Evolutionary conservation across 2,113 vertebrate genomes (phyloP), one percentile per base, ranked within the genome.

Genomic region (Balaenoptera acutorostrata): DNA sequence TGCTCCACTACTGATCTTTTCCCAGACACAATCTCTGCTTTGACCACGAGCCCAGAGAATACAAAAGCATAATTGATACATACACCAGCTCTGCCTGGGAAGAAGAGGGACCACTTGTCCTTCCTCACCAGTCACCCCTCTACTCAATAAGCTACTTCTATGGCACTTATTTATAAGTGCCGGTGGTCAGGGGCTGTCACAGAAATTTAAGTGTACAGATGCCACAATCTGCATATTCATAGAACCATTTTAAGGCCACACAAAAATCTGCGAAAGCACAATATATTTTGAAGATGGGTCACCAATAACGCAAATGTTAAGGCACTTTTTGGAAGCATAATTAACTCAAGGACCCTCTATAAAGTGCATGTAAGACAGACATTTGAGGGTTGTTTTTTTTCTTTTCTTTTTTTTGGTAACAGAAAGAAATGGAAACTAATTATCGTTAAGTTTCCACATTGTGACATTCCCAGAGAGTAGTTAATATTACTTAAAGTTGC

Each of bases 371-470:
- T 87, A 55, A 88, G 61, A 81, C 27, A 6, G 14, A 46, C 20
- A 66, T 93, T 85, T 69, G 63, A 86, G 18, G 4, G 33, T 17
- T 52, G 15, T 52, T 52, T 52, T 52, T 6, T 6, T 75, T 85
- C 84, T 77, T 81, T 21, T 49, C 64, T 23, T 82, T 71, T 13
- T 63, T 69, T n/a, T 91, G 55, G 3, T 64, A 93, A 80, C 10
- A 75, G 21, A 93, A 88, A 84, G 52, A 88, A 95, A 95, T 55
- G 44, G 78, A 88, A 96, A 59, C 59, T 49, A 96, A 93, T 93
- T 66, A 87, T 46, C 86, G 55, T 72, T 52, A 91, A 86, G 64
- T 75, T 82, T 75, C 64, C 29, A 63, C 25, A 69, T 10, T 93
- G 29, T 96, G 72, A 69, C 88, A 86, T 69, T 84, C 36, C 72